Evolutionary conservation across 2,113 vertebrate genomes (phyloP), one percentile per base, ranked within the genome.

Genomic region (Apodemus sylvaticus): DNA sequence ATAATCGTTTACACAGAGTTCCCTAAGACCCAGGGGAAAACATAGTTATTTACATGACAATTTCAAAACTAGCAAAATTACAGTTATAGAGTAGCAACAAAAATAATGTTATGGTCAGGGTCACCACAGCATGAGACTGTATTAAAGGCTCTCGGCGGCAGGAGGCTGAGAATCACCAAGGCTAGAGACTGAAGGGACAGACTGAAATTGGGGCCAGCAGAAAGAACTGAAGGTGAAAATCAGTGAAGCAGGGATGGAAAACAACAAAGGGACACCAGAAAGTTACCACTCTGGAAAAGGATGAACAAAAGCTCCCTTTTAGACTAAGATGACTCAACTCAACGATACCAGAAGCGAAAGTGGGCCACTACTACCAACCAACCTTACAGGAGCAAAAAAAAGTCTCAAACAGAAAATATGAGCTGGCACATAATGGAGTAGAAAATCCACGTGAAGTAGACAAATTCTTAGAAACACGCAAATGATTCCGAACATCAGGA

Each of bases 401-500:
- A 16, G n/a, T 19, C 24, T 86, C 85, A 58, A 74, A 90, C 74
- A 90, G 26, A 95, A 68, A 79, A 90, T 36, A n/a, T 7, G 26
- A 66, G 81, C 68, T 20, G 51, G n/a, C 3, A n/a, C 3, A 1
- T 31, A 42, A 42, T 1, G 2, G 51, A 89, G 29, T 17, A 90
- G 73, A 48, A 81, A 76, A 90, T 31, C 13, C 53, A 85, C 0
- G 3, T 48, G 68, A 87, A 64, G 24, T 24, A 29, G 55, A 26
- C 58, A 90, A 76, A 71, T 90, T 92, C 60, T 48, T 86, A 81
- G 81, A 93, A 93, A 58, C 70, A 58, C 14, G 16, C n/a, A 58
- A 13, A 14, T 34, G 39, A 66, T 24, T 24, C 19, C 9, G 71
- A 94, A 86, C 55, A n/a, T 73, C n/a, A 79, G 86, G 26, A 79